Base-by-base conservation (phyloP, 1,140 invertebrate species). In the Formica exsecta region DNA sequence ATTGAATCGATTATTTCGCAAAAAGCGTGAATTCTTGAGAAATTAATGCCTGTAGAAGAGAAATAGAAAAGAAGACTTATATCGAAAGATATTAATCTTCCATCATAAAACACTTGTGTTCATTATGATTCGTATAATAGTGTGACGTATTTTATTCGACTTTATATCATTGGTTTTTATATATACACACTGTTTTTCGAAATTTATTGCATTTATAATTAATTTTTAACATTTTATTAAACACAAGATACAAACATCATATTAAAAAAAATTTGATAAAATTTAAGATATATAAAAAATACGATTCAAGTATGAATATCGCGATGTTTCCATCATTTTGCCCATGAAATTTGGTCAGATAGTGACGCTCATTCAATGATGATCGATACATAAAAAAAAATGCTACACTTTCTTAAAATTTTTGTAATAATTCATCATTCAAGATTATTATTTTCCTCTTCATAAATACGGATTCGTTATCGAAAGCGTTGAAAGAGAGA, bases 241-340 rank as follows among this genome's bases (percentile, higher is more conserved):
- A 19, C 11, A 11, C n/a, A 22, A 74, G 5, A 36, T 74, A 22
- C 38, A 25, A 38, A 74, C 5, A 0, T 29, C 3, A 74, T 75
- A 25, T 61, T 61, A 19, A 61, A 61, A 61, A 75, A 25, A 75
- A 41, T 19, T 41, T 59, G 8, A 74, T n/a, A 22, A 74, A 74
- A 74, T 59, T 38, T 29, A 19, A 38, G n/a, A 0, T 59, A 25
- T 59, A 25, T 8, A 9, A 9, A 57, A 73, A 57, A 9, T 59
- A 57, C 54, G 1, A n/a, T n/a, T 32, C 8, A 57, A 57, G 5
- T 57, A 57, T 57, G n/a, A 57, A 38, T 22, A 29, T 25, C 1
- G 51, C 8, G 32, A 32, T 74, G 25, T 7, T 22, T n/a, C 16
- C 11, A 22, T 44, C 6, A 74, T 36, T 54, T 74, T 11, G 32